Percentiles rank a stretch among this genome's conserved stretches.
These are phyloP conservation scores for Ceyx cyanopectus DNA, from an alignment of 2,113 vertebrate genomes.

Conservation along the genomic window DNA sequence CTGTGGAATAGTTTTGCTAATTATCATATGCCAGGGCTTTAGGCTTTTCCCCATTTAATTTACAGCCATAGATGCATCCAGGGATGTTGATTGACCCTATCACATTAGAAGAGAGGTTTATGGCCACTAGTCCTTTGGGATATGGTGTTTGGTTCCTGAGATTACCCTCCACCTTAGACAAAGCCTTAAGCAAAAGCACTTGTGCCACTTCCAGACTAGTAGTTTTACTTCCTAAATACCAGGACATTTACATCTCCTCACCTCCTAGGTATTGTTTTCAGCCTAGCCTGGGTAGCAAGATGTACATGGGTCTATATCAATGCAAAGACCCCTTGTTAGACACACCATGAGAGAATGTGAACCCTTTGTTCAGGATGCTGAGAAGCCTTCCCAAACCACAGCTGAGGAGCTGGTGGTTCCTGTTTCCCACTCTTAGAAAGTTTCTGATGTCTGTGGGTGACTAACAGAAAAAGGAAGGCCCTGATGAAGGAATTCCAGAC, in stretches of 20 bases:
- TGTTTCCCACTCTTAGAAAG: background rate
- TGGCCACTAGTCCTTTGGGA: background rate
- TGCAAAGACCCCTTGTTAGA: background rate
- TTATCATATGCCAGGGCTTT: background rate
- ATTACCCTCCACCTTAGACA: background rate
- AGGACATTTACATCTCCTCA: background rate
- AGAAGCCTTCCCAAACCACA: background rate
- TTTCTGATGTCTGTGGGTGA: background rate
- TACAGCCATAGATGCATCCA: background rate
- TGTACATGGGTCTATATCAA: background rate
- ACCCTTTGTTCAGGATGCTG: background rate
- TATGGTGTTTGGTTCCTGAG: background rate
- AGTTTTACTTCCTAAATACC: background rate
- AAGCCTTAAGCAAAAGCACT: background rate
- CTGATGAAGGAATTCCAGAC: background rate
- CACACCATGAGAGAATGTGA: background rate
- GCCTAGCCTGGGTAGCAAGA: background rate
- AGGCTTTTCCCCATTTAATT: constrained; percentile 1
- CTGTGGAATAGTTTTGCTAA: background rate
- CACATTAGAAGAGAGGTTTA: background rate
- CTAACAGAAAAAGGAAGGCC: background rate
- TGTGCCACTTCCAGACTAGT: background rate
- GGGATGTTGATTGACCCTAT: background rate
- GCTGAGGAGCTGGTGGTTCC: background rate
- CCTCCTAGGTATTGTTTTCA: background rate